Conservation (phyloP, 53 echinoderm and acorn worm genomes). For the Apostichopus leukothele region DNA sequence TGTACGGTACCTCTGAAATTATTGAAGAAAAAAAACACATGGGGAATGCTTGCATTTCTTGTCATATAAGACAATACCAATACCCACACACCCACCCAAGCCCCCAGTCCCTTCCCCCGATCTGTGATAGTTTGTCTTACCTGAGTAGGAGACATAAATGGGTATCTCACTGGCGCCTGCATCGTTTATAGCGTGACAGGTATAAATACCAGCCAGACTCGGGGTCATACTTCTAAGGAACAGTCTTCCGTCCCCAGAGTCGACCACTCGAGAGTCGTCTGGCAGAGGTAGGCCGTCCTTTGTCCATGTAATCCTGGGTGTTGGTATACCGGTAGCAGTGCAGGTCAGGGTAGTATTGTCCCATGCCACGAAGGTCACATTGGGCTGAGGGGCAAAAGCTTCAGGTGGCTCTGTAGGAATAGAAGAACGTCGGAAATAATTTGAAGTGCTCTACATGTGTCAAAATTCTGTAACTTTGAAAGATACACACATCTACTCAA, state of each 20-base stretch:
- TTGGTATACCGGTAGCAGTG: slow-evolving; percentile 73
- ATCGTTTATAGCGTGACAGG: slow-evolving; percentile 76
- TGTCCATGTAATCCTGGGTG: slow-evolving; percentile 70
- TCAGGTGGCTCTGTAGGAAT: slow-evolving; percentile 9
- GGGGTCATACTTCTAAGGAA: slow-evolving; percentile 63
- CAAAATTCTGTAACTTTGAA: too few relatives aligned
- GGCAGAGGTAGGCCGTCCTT: slow-evolving; percentile 78
- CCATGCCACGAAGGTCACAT: slow-evolving; percentile 71
- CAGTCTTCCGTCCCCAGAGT: slow-evolving; percentile 59
- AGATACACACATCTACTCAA: too few relatives aligned
- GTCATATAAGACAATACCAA: too few relatives aligned
- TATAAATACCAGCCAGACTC: slow-evolving; percentile 63
- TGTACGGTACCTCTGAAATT: slow-evolving; percentile 66
- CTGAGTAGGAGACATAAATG: slow-evolving; percentile 66
- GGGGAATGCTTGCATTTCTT: too few relatives aligned
- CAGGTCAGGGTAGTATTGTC: slow-evolving; percentile 83
- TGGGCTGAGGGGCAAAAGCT: slow-evolving; percentile 3
- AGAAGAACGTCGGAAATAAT: background rate
- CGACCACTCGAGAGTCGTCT: slow-evolving; percentile 51
- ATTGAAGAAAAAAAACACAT: too few relatives aligned
- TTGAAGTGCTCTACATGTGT: too few relatives aligned
- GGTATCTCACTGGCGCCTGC: slow-evolving; percentile 65
- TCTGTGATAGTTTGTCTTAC: slow-evolving; percentile 10
- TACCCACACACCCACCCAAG: too few relatives aligned
- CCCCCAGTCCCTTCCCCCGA: too few relatives aligned